phyloP scores from a whole-genome alignment of 2,888 invertebrate species.

The Nymphalis polychloros region DNA sequence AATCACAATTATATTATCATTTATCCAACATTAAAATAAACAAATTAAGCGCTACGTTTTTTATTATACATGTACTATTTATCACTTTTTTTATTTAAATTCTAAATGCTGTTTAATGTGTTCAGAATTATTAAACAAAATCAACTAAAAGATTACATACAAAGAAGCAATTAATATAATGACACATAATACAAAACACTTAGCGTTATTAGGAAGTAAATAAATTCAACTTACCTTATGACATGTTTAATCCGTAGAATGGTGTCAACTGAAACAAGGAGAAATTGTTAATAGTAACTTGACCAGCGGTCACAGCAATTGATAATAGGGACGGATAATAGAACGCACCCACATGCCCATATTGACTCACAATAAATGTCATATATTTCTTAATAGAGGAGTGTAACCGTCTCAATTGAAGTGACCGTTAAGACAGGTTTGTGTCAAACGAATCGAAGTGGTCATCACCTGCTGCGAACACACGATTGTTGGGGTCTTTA shows the following conservation, averaged over 20 bases:
- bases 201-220: neutral
- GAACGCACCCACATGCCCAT: constrained; percentile 70
- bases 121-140: too few relatives aligned
- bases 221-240: constrained; percentile 40
- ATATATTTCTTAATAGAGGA: constrained; percentile 75
- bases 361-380: constrained; percentile 79
- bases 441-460: constrained; percentile 35
- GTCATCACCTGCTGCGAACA: constrained; percentile 37
- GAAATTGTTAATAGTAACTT: constrained; percentile 41
- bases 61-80: too few relatives aligned
- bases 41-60: too few relatives aligned
- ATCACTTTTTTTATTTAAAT: too few relatives aligned
- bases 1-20: too few relatives aligned
- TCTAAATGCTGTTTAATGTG: too few relatives aligned
- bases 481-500: constrained; percentile 32
- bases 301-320: constrained; percentile 60
- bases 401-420: constrained; percentile 41
- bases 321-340: constrained; percentile 56
- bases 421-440: constrained; percentile 42
- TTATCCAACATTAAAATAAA: too few relatives aligned
- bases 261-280: constrained; percentile 44
- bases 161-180: neutral
- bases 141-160: too few relatives aligned
- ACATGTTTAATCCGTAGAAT: constrained; percentile 40
- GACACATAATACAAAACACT: neutral